Conservation (phyloP, 1,140 invertebrate genomes). For the Doryteuthis pealeii region DNA sequence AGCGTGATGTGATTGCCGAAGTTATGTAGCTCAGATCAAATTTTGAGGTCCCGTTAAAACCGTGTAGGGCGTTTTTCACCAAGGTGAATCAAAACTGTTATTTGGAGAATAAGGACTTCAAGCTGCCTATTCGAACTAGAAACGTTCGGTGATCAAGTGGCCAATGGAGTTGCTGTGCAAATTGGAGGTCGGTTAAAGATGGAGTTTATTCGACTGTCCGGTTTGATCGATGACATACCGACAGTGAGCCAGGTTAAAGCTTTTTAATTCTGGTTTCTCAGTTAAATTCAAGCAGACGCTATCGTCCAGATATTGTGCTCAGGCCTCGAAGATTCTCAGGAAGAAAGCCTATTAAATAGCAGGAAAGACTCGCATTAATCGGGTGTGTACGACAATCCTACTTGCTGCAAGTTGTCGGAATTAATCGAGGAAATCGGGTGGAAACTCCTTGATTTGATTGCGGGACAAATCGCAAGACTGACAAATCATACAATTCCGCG, state of each 20-base stretch:
- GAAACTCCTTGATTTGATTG: slow-evolving; percentile 20
- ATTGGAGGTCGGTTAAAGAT: slow-evolving; percentile 17
- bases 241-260: slow-evolving; percentile 23
- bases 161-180: slow-evolving; percentile 23
- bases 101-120: slow-evolving; percentile 22
- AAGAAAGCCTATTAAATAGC: background rate
- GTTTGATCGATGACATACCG: slow-evolving; percentile 14
- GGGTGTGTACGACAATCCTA: slow-evolving; percentile 17
- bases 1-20: slow-evolving; percentile 11
- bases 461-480: slow-evolving; percentile 18
- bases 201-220: slow-evolving; percentile 19
- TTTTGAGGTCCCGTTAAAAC: slow-evolving; percentile 12
- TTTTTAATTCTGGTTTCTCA: slow-evolving; percentile 9
- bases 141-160: slow-evolving; percentile 16
- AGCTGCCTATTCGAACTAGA: slow-evolving; percentile 22
- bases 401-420: slow-evolving; percentile 10
- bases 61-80: slow-evolving; percentile 21
- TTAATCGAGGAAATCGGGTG: slow-evolving; percentile 11
- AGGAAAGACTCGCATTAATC: background rate
- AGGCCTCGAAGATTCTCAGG: background rate
- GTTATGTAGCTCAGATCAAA: slow-evolving; percentile 21
- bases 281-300: slow-evolving; percentile 22
- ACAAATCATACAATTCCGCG: slow-evolving; percentile 14
- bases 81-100: slow-evolving; percentile 22
- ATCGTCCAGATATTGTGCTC: slow-evolving; percentile 23